Evolutionary conservation across 2,888 invertebrate species (phyloP), one percentile per base, ranked within the genome.

Genomic region (Schrankia costaestrigalis): DNA sequence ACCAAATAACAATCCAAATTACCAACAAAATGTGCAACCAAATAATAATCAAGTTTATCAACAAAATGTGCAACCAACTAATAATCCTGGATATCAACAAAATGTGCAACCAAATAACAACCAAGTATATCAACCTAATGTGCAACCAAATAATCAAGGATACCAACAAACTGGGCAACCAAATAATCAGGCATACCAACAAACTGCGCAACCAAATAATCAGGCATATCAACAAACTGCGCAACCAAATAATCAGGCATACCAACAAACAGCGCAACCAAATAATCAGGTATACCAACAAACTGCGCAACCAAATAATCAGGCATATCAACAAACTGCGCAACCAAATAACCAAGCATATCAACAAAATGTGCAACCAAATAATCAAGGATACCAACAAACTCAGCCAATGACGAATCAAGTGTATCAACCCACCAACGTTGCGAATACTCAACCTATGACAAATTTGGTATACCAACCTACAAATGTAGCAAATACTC

Each of bases 101-200:
- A 50, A 23, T 26, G 24, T 26, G 9, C 48, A 24, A 13, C 37
- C 29, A 0, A 24, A 3, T 22, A 24, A 30, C 14, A 35, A 17
- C 7, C 35, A 29, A 28, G 29, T 21, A 3, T 35, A 26, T 25
- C 26, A 26, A 36, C 26, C 35, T 2, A 25, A 14, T n/a, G 8
- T n/a, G n/a, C n/a, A n/a, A n/a, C n/a, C n/a, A n/a, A n/a, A n/a
- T n/a, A n/a, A n/a, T n/a, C 35, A 11, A 27, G 18, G 4, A 3
- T 17, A 9, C 31, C 15, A 24, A 45, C n/a, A 14, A 23, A 22
- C 23, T 14, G 48, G 28, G n/a, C 34, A 26, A 1, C 17, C 7
- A 5, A 14, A 24, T 25, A 36, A 21, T 10, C 24, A 4, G 5
- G n/a, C 17, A 2, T 15, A 26, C 7, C 26, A 27, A 8, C 27